Percentiles rank a stretch among this genome's conserved stretches.
These are phyloP conservation scores for Pagrus major DNA, from an alignment of 2,113 vertebrate species.

Conservation along the genomic window DNA sequence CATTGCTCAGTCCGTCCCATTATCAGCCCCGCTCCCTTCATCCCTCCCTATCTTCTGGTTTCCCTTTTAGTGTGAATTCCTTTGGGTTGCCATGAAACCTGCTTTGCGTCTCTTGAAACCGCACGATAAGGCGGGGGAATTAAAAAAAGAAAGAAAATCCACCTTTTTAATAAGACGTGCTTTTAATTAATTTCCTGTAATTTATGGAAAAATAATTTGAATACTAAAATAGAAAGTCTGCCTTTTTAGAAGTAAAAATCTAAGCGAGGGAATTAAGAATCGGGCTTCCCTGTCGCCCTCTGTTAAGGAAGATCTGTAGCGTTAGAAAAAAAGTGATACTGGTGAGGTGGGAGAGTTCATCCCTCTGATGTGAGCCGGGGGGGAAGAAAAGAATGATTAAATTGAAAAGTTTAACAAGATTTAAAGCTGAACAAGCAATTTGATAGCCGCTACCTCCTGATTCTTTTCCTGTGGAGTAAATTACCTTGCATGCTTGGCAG, in stretches of 20 bases:
- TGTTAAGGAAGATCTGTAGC: slow-evolving; percentile 35
- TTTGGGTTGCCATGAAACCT: slow-evolving; percentile 32
- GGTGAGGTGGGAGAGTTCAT: slow-evolving; percentile 15
- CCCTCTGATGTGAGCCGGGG: background rate
- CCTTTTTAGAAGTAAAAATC: slow-evolving; percentile 32
- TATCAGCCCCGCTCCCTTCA: background rate
- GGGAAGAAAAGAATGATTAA: slow-evolving; percentile 45
- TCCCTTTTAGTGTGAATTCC: background rate
- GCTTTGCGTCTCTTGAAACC: slow-evolving; percentile 23
- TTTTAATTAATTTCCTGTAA: slow-evolving; percentile 30
- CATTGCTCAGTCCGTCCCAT: background rate
- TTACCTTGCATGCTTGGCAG: slow-evolving; percentile 43
- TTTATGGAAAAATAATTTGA: slow-evolving; percentile 28
- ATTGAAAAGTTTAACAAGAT: slow-evolving; percentile 62
- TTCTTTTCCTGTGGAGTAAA: slow-evolving; percentile 33
- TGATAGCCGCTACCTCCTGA: slow-evolving; percentile 27
- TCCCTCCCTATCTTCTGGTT: background rate
- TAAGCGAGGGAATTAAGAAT: slow-evolving; percentile 9
- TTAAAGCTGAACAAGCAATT: slow-evolving; percentile 65
- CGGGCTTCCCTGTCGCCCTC: background rate
- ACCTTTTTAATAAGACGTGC: slow-evolving; percentile 20
- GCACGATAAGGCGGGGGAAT: slow-evolving; percentile 6
- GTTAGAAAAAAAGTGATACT: slow-evolving; percentile 8
- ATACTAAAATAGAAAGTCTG: slow-evolving; percentile 42
- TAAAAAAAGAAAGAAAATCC: slow-evolving; percentile 33